Evolutionary conservation across 1,140 invertebrate genomes (phyloP), one percentile per base, ranked within the genome.

Genomic region (Danaus melanippus): DNA sequence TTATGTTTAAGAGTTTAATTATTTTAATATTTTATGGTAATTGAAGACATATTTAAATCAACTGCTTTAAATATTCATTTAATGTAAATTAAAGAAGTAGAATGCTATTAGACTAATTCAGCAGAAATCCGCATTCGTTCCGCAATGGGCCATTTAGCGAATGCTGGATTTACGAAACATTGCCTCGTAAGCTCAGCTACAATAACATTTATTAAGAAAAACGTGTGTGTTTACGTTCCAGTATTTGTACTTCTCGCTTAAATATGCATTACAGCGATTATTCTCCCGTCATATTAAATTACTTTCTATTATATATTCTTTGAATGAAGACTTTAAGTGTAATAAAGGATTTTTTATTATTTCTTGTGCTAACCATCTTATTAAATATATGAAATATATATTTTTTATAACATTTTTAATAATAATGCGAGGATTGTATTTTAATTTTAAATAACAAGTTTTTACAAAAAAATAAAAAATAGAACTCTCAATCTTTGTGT

Each of bases 171-270:
- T 79, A 76, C 73, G 72, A 76, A 76, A 76, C 76, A 71, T 74
- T 71, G 71, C 74, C 64, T 60, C 52, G 67, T 78, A 72, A 76
- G 66, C 75, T 62, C 54, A 32, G 49, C 49, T 51, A 49, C 62
- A 69, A 72, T 75, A 73, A 81, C 66, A 66, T 77, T 78, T 73
- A 81, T 81, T 77, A 79, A 68, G 66, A 77, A 76, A 81, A 81
- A 81, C 58, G 62, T 49, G 45, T 79, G 73, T 71, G 67, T 66
- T 70, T 61, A 64, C 48, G 42, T 32, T 32, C 39, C 47, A 48
- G 21, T 46, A 58, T 58, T 58, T 50, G 60, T 60, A 51, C 69
- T 67, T 74, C 46, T 63, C 64, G 69, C 58, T 50, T 55, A 55
- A 60, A 60, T 46, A 60, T 55, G 40, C 48, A 60, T 54, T 41